Percentiles rank a stretch among this genome's conserved stretches.
Evolutionary conservation across 1,140 invertebrate genomes (phyloP).

Genomic region (Drosophila subobscura): DNA sequence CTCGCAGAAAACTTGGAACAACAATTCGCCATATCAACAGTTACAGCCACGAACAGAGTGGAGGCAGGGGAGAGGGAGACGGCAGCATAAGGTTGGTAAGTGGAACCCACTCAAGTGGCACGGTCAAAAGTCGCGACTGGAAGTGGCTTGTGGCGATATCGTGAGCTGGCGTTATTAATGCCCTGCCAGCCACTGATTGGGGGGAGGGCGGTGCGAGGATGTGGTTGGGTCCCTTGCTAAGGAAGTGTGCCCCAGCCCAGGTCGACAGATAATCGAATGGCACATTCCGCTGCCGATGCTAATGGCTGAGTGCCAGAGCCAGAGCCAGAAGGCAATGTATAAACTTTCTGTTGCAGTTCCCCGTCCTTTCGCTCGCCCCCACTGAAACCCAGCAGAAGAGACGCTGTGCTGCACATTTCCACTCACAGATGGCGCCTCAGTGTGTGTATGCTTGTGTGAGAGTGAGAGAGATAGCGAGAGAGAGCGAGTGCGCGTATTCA

Average conservation of each 20-base stretch:
- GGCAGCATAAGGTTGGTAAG: background rate
- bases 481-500: constrained; percentile 3
- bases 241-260: background rate
- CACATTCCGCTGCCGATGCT: constrained; percentile 4
- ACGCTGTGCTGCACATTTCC: background rate
- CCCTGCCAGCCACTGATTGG: constrained; percentile 34
- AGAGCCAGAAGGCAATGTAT: constrained; percentile 38
- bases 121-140: constrained; percentile 56
- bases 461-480: constrained; percentile 15
- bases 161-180: constrained; percentile 49
- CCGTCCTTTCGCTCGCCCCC: constrained; percentile 1
- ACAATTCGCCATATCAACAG: constrained; percentile 53
- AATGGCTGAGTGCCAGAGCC: constrained; percentile 25
- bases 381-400: background rate
- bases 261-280: constrained; percentile 6
- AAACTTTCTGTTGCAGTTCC: background rate
- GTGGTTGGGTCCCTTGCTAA: background rate
- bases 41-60: constrained; percentile 23
- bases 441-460: constrained; percentile 15
- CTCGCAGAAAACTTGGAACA: background rate
- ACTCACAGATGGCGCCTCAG: constrained; percentile 37
- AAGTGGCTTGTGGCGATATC: constrained; percentile 42
- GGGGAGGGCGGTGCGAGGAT: background rate
- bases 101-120: constrained; percentile 44
- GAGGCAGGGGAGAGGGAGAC: background rate